Evolutionary conservation across 1,140 invertebrate genomes (phyloP), one percentile per base, ranked within the genome.

Genomic region (Tachypleus tridentatus): DNA sequence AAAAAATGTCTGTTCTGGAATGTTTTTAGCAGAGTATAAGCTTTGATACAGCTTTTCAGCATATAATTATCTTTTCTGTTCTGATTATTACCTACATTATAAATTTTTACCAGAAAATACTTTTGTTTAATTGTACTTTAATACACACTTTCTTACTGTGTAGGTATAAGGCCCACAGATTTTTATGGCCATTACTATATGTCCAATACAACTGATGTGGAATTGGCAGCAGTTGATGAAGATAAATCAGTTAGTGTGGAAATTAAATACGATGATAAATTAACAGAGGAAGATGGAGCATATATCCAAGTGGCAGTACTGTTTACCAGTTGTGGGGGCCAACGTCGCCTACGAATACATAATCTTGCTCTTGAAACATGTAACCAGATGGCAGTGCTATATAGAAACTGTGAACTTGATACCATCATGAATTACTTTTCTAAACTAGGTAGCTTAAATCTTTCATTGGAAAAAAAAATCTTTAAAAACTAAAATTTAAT

Each of bases 151-250:
- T 10, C n/a, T 64, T 54, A 48, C n/a, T 47, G 62, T 64, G 9
- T 66, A 76, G 95, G 97, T 63, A 88, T 99, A 61, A 81, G 97
- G 68, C 89, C 97, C 29, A 94, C 93, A 0, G 94, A 98, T 75
- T 99, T 98, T 80, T 92, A 85, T 78, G 97, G 97, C 48, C 91
- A 97, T 78, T 96, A 97, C 79, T 97, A 85, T 76, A 98, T 99
- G 95, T 87, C 93, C n/a, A 98, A 98, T 76, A 95, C 95, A 9
- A 98, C 93, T 1, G 97, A 99, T 77, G 89, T 99, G 70, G 96
- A 99, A 78, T 77, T 98, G 69, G 93, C 92, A 61, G 84, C 87
- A 63, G 85, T 99, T 65, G 93, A 96, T 84, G 81, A 82, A 69
- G 83, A 87, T 71, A 87, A 95, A 78, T 87, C 88, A 3, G 80